These are phyloP conservation scores for Pteruthius melanotis DNA, from an alignment of 2,113 vertebrate species.

Conservation along the genomic window DNA sequence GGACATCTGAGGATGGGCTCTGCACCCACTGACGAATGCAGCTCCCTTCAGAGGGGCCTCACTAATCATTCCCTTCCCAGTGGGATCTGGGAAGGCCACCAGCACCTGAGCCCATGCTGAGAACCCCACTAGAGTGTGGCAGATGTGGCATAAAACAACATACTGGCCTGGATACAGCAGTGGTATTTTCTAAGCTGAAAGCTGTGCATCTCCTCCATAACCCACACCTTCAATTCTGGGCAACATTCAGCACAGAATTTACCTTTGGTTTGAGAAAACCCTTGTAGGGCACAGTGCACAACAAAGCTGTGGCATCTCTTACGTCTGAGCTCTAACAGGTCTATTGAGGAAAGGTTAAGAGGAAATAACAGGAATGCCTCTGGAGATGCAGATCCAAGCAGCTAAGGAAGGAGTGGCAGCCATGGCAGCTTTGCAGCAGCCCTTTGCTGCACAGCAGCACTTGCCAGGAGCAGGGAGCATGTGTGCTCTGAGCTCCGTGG, in stretches of 20 bases:
- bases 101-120: background rate
- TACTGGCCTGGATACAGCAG: background rate
- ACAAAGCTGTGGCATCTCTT: rapidly evolving
- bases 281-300: background rate
- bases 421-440: background rate
- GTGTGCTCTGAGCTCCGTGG: rapidly evolving
- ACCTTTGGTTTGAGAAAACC: background rate
- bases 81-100: background rate
- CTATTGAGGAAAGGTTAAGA: rapidly evolving
- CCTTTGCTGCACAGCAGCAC: background rate
- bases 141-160: background rate
- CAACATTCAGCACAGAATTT: background rate
- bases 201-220: background rate
- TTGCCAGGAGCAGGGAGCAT: background rate
- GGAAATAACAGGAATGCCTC: background rate
- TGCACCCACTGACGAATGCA: rapidly evolving
- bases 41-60: background rate
- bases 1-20: background rate
- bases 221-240: background rate
- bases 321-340: rapidly evolving
- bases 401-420: rapidly evolving
- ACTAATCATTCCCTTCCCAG: background rate
- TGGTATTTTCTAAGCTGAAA: background rate
- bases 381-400: background rate
- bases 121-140: rapidly evolving